Percentiles rank a stretch among this genome's conserved stretches.
These are phyloP conservation scores for Climacteris rufus DNA, from an alignment of 2,113 vertebrate genomes.

Conservation along the genomic window DNA sequence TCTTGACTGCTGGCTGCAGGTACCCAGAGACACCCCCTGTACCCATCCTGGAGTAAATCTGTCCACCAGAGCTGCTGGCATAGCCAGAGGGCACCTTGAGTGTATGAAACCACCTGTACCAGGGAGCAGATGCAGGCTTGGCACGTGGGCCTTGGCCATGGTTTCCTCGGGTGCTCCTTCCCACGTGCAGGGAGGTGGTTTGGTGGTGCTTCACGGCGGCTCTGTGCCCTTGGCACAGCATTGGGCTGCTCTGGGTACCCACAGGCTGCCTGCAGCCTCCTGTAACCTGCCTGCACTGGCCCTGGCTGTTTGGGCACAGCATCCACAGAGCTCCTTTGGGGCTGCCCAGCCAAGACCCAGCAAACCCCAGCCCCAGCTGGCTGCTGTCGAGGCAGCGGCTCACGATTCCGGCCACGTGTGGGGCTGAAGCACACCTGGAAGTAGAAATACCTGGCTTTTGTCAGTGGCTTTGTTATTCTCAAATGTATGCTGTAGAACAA, in stretches of 20 bases:
- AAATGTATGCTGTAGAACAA: not conserved
- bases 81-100: not conserved
- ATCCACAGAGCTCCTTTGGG: not conserved
- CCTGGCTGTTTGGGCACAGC: not conserved
- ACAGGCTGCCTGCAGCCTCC: not conserved
- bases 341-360: not conserved
- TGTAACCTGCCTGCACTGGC: not conserved
- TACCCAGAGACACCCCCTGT: fast-evolving
- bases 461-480: not conserved
- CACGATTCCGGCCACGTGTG: not conserved
- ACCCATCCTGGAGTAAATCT: not conserved
- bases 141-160: fast-evolving
- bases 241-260: not conserved
- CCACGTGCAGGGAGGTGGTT: not conserved
- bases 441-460: not conserved
- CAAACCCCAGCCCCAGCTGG: not conserved
- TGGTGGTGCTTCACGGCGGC: fast-evolving
- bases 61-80: fast-evolving
- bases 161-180: not conserved
- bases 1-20: not conserved
- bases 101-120: fast-evolving
- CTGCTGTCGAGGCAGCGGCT: not conserved
- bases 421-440: not conserved
- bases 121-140: not conserved
- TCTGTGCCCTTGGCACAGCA: fast-evolving